Evolutionary conservation across 2,113 vertebrate genomes (phyloP), one percentile per base, ranked within the genome.

Genomic region (Phaethon lepturus): DNA sequence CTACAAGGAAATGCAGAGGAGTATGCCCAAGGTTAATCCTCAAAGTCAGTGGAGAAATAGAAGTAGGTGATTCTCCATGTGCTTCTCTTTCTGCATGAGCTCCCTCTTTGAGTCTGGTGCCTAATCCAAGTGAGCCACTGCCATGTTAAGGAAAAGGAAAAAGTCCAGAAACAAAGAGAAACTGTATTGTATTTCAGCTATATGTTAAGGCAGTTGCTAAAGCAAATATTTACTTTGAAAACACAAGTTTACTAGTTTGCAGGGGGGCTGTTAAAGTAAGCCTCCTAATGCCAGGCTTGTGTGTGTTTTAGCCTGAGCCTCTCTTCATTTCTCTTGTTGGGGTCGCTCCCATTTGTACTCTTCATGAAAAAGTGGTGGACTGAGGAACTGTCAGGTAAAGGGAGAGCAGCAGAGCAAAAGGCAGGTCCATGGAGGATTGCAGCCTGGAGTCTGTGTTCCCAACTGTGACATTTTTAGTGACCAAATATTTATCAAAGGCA

Each of bases 401-500:
- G 22, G 33, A 88, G 28, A 76, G 52, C 20, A 74, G 55, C 45
- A 63, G 50, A 47, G 26, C 33, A n/a, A 68, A 76, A 66, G 50
- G 33, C n/a, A 72, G 44, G 40, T 3, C 3, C 17, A 35, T 0
- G 0, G 62, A 67, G n/a, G 18, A 25, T 53, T 95, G 44, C n/a
- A 93, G 11, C 11, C 55, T 72, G 17, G 12, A 38, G 33, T 44
- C 40, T 35, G 9, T 88, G 33, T 73, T 93, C 49, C 55, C 29
- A 62, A 13, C 42, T 17, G 20, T 20, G n/a, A 49, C 45, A 79
- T 16, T 80, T 83, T 79, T 90, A 59, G 58, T 87, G 38, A 72
- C 40, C 72, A 76, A 90, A 81, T 95, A 88, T 93, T 95, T 90
- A 76, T 79, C 49, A 55, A 91, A 92, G 86, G 76, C 40, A 82